Evolutionary conservation across 2,113 vertebrate genomes (phyloP).

Genomic region (Nesospiza acunhae): DNA sequence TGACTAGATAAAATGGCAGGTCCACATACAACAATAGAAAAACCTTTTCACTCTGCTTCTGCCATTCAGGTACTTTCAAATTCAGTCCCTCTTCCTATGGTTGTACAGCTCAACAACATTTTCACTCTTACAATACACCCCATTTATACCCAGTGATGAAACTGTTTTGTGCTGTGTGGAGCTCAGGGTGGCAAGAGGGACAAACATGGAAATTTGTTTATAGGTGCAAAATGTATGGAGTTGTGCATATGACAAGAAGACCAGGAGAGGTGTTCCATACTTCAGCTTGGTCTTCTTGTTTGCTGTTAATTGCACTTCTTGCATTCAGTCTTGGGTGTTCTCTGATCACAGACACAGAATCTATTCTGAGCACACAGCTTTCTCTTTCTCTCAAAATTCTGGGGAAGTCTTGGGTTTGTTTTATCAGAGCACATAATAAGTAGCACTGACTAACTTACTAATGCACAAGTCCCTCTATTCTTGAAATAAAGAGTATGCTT

Average conservation of each 20-base stretch:
- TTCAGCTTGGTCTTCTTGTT: neutral
- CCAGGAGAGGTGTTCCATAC: neutral
- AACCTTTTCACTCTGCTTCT: neutral
- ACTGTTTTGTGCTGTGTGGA: neutral
- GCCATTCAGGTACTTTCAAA: neutral
- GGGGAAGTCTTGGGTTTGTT: neutral
- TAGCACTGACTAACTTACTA: neutral
- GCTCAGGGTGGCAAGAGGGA: neutral
- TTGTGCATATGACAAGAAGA: neutral
- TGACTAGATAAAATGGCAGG: neutral
- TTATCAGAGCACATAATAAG: neutral
- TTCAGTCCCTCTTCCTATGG: neutral
- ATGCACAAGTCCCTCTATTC: neutral
- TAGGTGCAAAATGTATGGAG: neutral
- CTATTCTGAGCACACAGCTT: neutral
- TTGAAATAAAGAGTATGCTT: neutral
- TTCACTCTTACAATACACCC: neutral
- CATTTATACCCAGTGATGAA: neutral
- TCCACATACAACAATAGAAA: neutral
- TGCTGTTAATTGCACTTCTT: neutral
- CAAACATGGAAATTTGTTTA: neutral
- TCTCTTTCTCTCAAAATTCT: neutral
- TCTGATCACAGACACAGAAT: neutral
- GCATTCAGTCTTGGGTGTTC: neutral
- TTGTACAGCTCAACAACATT: neutral